These are phyloP conservation scores for Ophonus ardosiacus DNA, from an alignment of 2,888 invertebrate species.

Conservation along the genomic window DNA sequence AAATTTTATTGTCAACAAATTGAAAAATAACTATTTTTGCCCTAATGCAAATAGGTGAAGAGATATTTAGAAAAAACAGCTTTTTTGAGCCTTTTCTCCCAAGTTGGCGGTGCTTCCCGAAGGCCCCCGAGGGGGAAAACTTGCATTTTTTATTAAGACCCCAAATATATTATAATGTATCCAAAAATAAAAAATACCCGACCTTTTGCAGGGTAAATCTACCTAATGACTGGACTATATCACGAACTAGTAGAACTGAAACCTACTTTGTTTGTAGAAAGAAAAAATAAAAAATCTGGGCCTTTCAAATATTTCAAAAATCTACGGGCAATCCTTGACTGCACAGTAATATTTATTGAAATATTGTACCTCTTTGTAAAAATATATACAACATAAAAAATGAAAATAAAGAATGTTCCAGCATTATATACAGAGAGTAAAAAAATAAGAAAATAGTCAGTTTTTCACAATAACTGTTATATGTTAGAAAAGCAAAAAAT, in stretches of 20 bases:
- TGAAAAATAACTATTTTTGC: too few relatives aligned
- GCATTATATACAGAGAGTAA: constrained; percentile 26
- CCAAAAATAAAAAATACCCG: too few relatives aligned
- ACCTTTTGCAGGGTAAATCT: too few relatives aligned
- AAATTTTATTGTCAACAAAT: too few relatives aligned
- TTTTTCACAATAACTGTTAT: constrained; percentile 66
- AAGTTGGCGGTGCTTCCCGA: too few relatives aligned
- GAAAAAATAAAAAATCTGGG: background rate
- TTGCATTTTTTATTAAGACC: too few relatives aligned
- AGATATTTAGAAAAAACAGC: too few relatives aligned
- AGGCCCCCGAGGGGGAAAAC: too few relatives aligned
- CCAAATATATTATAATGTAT: too few relatives aligned
- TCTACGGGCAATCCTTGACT: background rate
- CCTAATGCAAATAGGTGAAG: too few relatives aligned
- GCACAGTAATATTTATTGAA: background rate
- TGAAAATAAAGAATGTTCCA: background rate
- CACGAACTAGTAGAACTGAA: background rate
- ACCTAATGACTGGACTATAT: too few relatives aligned
- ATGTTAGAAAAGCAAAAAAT: constrained; percentile 63
- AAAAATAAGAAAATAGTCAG: constrained; percentile 58
- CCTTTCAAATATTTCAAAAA: constrained; percentile 1
- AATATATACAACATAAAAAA: background rate
- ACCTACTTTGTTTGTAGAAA: background rate
- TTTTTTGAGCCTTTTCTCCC: too few relatives aligned
- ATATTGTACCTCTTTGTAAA: background rate